phyloP scores from a whole-genome alignment of 2,888 invertebrate species.

The Ectobius pallidus region DNA sequence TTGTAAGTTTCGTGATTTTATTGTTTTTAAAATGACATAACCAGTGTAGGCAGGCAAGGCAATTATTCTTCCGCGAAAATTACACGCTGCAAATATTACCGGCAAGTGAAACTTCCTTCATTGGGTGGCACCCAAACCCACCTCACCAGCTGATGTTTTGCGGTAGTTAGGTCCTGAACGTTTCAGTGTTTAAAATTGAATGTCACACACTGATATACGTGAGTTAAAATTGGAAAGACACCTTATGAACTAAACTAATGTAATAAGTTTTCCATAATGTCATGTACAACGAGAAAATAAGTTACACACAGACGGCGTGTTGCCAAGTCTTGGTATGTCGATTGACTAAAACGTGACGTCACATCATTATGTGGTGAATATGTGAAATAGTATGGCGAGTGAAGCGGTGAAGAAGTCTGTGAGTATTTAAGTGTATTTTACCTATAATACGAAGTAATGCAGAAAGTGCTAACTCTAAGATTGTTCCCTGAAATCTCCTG shows the following conservation, averaged over 20 bases:
- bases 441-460: constrained; percentile 41
- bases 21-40: no score
- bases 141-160: constrained; percentile 34
- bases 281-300: not conserved
- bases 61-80: constrained; percentile 31
- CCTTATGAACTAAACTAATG: no score
- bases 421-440: constrained; percentile 39
- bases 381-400: constrained; percentile 44
- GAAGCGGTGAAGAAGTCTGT: constrained; percentile 41
- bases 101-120: constrained; percentile 37
- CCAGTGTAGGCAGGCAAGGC: no score
- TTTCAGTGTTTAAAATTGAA: constrained; percentile 22
- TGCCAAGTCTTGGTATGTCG: constrained; percentile 42
- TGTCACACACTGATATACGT: not conserved
- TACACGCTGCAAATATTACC: constrained; percentile 25
- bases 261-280: no score
- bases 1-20: no score
- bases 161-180: not conserved
- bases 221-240: constrained; percentile 1
- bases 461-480: constrained; percentile 22
- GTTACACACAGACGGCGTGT: constrained; percentile 21
- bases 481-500: not conserved
- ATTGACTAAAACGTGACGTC: constrained; percentile 43
- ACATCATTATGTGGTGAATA: constrained; percentile 41
- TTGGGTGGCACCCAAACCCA: constrained; percentile 31